Conservation (phyloP, 2,113 vertebrate genomes). For the Polypterus senegalus region DNA sequence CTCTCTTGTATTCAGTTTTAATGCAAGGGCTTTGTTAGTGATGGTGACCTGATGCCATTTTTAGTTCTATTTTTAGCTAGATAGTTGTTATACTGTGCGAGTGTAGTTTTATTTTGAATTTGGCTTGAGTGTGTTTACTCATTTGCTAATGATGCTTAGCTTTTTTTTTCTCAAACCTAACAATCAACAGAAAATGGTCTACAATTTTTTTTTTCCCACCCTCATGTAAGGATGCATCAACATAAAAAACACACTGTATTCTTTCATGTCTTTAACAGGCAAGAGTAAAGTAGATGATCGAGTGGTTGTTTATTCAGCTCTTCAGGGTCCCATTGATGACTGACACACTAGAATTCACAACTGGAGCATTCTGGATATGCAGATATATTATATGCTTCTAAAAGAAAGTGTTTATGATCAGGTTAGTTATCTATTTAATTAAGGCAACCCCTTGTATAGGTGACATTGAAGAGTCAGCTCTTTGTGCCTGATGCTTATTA, state of each 20-base stretch:
- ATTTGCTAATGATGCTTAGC: neutral
- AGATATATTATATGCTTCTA: no score
- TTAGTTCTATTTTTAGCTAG: no score
- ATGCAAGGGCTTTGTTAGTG: neutral
- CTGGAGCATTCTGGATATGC: no score
- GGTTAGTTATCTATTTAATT: no score
- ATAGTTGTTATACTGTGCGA: neutral
- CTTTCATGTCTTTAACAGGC: constrained; percentile 33
- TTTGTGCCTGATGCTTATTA: no score
- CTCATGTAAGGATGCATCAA: neutral
- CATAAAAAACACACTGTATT: no score
- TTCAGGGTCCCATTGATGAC: constrained; percentile 49
- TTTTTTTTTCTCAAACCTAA: constrained; percentile 13
- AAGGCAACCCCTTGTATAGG: no score
- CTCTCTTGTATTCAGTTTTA: neutral
- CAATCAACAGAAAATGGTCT: constrained; percentile 7
- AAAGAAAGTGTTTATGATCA: no score
- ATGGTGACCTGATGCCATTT: neutral
- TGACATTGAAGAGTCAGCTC: no score
- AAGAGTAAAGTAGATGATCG: constrained; percentile 37
- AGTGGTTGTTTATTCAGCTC: constrained; percentile 47
- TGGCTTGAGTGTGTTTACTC: no score
- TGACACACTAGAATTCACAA: constrained; percentile 22
- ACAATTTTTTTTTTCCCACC: no score
- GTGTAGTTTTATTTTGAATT: neutral